Evolutionary conservation across 2,113 vertebrate species (phyloP), one percentile per base, ranked within the genome.

Genomic region (Puma concolor): DNA sequence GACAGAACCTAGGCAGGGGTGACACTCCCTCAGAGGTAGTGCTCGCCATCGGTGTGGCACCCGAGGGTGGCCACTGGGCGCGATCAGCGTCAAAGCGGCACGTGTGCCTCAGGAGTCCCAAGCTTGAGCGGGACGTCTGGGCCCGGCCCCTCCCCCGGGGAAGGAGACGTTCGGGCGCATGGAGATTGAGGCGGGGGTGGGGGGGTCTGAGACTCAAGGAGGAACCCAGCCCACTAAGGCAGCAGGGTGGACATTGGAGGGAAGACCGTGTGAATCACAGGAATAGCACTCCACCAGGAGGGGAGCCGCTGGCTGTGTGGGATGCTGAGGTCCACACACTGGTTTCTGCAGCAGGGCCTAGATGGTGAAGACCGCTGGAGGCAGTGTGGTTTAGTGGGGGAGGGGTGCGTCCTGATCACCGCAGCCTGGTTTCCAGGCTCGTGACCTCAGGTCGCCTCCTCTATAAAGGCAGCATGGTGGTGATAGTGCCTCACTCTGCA

Each of bases 281-380:
- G 27, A 36, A 38, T 31, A 74, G 48, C 31, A 7, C 67, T 74
- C 9, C 23, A 0, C 41, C 2, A 6, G 57, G 67, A 82, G 15
- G 92, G 4, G 38, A 25, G 48, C 12, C 10, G 0, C 63, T 1
- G 25, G 23, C 74, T 7, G 3, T 2, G 15, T 0, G 0, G 31
- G 38, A 8, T 54, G 41, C 69, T 31, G 50, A 36, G 48, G 31
- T 76, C 27, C 7, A 25, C 71, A 60, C 16, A 1, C 27, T 17
- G 8, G 48, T 38, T 12, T 33, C 50, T 12, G 4, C 15, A 8
- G 31, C 3, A 1, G 41, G 17, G 13, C 15, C 64, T 8, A 4
- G 2, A 13, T 16, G 10, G 6, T 17, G 10, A 4, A 44, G 33
- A 27, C 69, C 3, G 1, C 0, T 0, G 27, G 2, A 1, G 29